Base-by-base conservation (phyloP, 2,113 vertebrate genomes). In the Martes martes region DNA sequence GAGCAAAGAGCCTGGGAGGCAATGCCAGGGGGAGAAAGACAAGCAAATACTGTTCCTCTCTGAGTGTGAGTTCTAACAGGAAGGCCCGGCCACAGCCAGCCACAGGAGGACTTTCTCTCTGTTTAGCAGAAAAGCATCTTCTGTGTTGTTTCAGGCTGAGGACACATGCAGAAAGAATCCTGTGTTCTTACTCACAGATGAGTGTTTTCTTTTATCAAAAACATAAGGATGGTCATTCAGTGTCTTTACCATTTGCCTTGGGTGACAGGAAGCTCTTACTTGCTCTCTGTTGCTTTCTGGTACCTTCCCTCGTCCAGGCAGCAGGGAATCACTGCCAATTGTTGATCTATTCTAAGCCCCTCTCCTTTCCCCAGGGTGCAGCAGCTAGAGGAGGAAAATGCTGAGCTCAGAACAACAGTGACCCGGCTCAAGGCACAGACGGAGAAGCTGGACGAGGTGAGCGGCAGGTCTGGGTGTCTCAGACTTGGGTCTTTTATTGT, bases 381-480 rank as follows among this genome's bases (percentile, higher is more conserved):
- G 87, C 99, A 99, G 50, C 98, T 99, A 97, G 99, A 99, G 96
- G 99, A 99, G n/a, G 99, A 99, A 98, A 99, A 99, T 33, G 96
- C 97, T 0, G 99, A 99, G 50, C 98, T 99, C 97, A 97, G 98
- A 89, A 97, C 98, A 0, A 99, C 98, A 47, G 98, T 99, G 98
- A 98, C 97, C 15, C 98, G 99, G 11, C 99, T 99, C 86, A 99
- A 99, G 98, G 99, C 99, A 0, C 99, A 99, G 85, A 99, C 99
- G 0, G 99, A 99, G 98, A 99, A 99, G 96, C 98, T 99, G 92
- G 99, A 99, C 28, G 99, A 99, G 99, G 99, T 99, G 97, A 98
- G 85, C 14, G 0, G 42, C 31, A 1, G 42, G 78, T 2, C 33
- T 26, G 1, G 5, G 63, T 5, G 0, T 28, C 31, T 57, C 42